Evolutionary conservation across 2,113 vertebrate genomes (phyloP), one percentile per base, ranked within the genome.

Genomic region (Phycodurus eques): DNA sequence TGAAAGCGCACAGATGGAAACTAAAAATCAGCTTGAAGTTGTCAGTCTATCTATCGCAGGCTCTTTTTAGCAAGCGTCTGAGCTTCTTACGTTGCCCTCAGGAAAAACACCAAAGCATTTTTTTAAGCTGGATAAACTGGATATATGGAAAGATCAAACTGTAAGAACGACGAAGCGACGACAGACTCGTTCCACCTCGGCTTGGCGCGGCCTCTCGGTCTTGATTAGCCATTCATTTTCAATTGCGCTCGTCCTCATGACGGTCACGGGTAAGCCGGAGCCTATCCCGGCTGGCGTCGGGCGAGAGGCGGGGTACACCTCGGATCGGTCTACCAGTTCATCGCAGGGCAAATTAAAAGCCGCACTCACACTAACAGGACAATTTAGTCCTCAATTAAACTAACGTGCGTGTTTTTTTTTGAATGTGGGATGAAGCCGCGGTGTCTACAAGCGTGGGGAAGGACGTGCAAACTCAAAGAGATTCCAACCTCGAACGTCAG

Each of bases 41-140:
- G 59, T 72, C 66, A 8, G 60, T 56, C 51, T 67, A 35, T 75
- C 72, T 65, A 64, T 27, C 1, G 4, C 53, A 5, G 71, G 78
- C 69, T 70, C 44, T 78, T 86, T 85, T 86, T 80, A 72, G 77
- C 78, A 72, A 69, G 31, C 20, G 35, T 42, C 68, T 76, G 82
- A 81, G 79, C 84, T 83, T 70, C 74, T 87, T 79, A 68, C 7
- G 72, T 46, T 68, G 54, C 65, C 47, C 49, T 70, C 31, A 65
- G 66, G 51, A 64, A 70, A 1, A 27, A 5, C 2, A n/a, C 46
- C 11, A 39, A 70, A 67, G 64, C 35, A 39, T 39, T 76, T 59
- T 0, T 10, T 22, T 0, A 6, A 46, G 0, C 0, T 8, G 44
- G 20, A 70, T 56, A 61, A 54, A n/a, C n/a, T n/a, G n/a, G n/a